Base-by-base conservation (phyloP, 2,113 vertebrate genomes). In the Empidonax traillii region DNA sequence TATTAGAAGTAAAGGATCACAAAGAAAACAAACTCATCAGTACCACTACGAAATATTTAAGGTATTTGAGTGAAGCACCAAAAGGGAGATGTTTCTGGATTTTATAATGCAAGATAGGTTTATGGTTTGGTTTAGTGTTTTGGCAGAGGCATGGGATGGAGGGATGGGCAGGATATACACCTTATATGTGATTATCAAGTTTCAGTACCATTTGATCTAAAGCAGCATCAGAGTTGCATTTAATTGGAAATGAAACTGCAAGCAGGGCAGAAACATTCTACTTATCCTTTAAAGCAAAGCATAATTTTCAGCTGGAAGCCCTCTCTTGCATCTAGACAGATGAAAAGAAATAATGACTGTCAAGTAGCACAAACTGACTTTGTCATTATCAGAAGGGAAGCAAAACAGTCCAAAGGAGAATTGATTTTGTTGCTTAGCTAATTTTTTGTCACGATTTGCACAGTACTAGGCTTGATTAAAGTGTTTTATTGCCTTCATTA, bases 391-490 rank as follows among this genome's bases (percentile, higher is more conserved):
- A 74, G 30, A 81, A 78, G n/a, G 13, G 41, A 85, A 79, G 15
- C 63, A 65, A 92, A 88, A 83, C 21, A 90, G 58, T 80, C 49
- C 53, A 69, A 87, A 66, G 15, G 18, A 85, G 90, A 79, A 72
- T 8, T n/a, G 63, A 80, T 86, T 73, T 66, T 84, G 24, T 41
- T 59, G 39, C 24, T 88, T 35, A 81, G 52, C 10, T 91, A 62
- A 53, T 87, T 92, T 93, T 89, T 89, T 74, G 12, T 53, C 39
- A 81, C 44, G 41, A 69, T 67, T 88, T 85, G n/a, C 80, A 67
- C 21, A 71, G 46, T 23, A 77, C 43, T 63, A 66, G 18, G 20
- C 52, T 85, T 87, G 52, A 78, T 75, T 87, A 68, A 91, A 81
- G 3, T 55, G 23, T 63, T 87, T 82, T 85, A 72, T 72, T 17